Evolutionary conservation across 2,113 vertebrate genomes (phyloP).

Genomic region (Chaenocephalus aceratus): DNA sequence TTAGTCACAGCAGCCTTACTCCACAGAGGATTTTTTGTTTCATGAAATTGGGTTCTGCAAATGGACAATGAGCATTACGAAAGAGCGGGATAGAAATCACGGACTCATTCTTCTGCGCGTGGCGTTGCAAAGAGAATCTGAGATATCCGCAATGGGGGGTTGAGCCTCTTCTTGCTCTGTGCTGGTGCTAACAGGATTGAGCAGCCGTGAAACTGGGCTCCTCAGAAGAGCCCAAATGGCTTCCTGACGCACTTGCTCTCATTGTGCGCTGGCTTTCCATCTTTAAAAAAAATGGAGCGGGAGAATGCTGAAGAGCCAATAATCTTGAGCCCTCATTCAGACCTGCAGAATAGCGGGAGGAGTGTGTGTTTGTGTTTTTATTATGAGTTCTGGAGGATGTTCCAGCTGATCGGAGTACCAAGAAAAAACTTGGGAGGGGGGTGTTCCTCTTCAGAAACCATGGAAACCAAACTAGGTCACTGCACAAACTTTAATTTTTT

Average conservation of each 20-base stretch:
- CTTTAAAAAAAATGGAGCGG: neutral
- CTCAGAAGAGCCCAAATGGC: conserved; percentile 65
- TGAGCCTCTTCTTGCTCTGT: conserved; percentile 69
- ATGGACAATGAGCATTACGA: conserved; percentile 43
- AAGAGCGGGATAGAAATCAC: conserved; percentile 48
- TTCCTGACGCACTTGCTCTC: conserved; percentile 66
- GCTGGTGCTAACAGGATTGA: conserved; percentile 80
- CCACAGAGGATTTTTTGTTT: conserved; percentile 64
- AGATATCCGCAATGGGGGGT: conserved; percentile 71
- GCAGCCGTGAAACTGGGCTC: conserved; percentile 77
- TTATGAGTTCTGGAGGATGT: conserved; percentile 55
- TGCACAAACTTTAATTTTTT: conserved; percentile 76
- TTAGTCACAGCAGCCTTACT: conserved; percentile 21
- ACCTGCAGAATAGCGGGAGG: conserved; percentile 31
- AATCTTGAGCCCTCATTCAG: conserved; percentile 42
- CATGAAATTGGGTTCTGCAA: conserved; percentile 56
- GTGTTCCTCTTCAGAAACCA: conserved; percentile 78
- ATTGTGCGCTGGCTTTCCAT: conserved; percentile 29
- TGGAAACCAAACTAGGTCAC: conserved; percentile 87
- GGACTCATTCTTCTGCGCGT: conserved; percentile 48
- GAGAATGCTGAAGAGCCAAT: conserved; percentile 30
- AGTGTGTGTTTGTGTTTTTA: conserved; percentile 28
- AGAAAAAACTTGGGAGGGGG: conserved; percentile 32
- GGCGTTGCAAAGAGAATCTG: conserved; percentile 61
- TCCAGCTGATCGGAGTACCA: conserved; percentile 50